phyloP scores from a whole-genome alignment of 1,140 invertebrate species.

The Epicauta chinensis region DNA sequence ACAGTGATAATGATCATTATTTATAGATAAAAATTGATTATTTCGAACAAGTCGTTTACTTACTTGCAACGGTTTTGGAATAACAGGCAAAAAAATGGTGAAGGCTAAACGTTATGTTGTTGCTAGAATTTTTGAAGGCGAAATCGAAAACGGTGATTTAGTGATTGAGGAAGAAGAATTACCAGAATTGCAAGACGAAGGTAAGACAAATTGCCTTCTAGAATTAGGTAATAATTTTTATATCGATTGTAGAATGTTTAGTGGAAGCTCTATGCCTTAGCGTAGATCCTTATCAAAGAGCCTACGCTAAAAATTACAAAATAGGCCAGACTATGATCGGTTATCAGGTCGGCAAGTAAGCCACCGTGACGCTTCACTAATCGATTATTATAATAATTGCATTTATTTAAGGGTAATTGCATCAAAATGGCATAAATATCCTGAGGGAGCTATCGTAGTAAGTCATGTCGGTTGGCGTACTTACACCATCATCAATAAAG shows the following conservation, averaged over 20 bases:
- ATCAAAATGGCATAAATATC: constrained; percentile 54
- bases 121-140: constrained; percentile 54
- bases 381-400: constrained; percentile 10
- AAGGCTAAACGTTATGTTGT: constrained; percentile 53
- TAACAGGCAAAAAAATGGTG: constrained; percentile 39
- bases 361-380: constrained; percentile 2
- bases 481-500: constrained; percentile 41
- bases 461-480: constrained; percentile 56
- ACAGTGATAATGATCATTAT: constrained; percentile 1
- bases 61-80: neutral
- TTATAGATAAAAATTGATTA: constrained; percentile 1
- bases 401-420: constrained; percentile 48
- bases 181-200: constrained; percentile 53
- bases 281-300: constrained; percentile 64
- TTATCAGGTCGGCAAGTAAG: constrained; percentile 53
- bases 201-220: constrained; percentile 40
- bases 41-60: neutral
- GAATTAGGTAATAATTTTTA: neutral
- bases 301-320: constrained; percentile 45
- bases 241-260: constrained; percentile 51
- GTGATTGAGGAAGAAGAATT: constrained; percentile 55
- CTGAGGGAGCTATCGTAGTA: constrained; percentile 52
- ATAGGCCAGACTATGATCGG: constrained; percentile 54
- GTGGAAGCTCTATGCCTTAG: constrained; percentile 57
- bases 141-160: constrained; percentile 56